A percentile compares a stretch with the other conserved stretches of the same genome.
phyloP scores from a whole-genome alignment of 2,888 invertebrate species.

The Aphrophora alni region DNA sequence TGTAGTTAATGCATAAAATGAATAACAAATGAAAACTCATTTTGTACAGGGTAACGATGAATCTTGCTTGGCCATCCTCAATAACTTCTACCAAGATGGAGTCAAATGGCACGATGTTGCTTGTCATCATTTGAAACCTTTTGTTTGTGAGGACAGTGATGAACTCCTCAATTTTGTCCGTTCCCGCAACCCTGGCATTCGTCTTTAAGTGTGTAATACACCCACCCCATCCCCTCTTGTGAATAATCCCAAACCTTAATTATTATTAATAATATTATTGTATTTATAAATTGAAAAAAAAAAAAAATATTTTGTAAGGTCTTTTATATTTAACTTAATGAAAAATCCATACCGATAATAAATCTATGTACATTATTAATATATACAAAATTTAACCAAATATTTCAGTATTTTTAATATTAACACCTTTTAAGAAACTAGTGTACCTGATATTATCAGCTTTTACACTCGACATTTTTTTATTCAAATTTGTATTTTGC shows the following conservation, averaged over 20 bases:
- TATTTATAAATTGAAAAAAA: conserved; percentile 15
- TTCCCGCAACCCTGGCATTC: conserved; percentile 85
- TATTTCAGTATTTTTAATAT: neutral
- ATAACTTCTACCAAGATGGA: conserved; percentile 91
- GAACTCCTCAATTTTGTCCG: conserved; percentile 89
- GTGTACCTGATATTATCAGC: neutral
- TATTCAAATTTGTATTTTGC: too few relatives aligned
- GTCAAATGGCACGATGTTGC: conserved; percentile 89
- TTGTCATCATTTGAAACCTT: conserved; percentile 84
- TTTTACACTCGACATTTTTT: neutral
- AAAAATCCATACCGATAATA: neutral
- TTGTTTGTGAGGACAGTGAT: conserved; percentile 91
- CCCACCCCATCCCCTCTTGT: conserved; percentile 22
- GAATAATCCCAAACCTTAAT: conserved; percentile 23
- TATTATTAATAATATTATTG: conserved; percentile 24
- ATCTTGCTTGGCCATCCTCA: conserved; percentile 85
- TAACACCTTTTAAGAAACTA: neutral
- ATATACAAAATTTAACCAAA: neutral
- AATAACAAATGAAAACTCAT: conserved; percentile 2
- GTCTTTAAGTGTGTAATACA: conserved; percentile 64
- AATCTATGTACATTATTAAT: neutral
- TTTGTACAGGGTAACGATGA: conserved; percentile 81
- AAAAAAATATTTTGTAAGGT: neutral
- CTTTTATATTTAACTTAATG: neutral
- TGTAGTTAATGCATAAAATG: neutral